Conservation (phyloP, 2,113 vertebrate species). For the Campylomormyrus tamandua region DNA sequence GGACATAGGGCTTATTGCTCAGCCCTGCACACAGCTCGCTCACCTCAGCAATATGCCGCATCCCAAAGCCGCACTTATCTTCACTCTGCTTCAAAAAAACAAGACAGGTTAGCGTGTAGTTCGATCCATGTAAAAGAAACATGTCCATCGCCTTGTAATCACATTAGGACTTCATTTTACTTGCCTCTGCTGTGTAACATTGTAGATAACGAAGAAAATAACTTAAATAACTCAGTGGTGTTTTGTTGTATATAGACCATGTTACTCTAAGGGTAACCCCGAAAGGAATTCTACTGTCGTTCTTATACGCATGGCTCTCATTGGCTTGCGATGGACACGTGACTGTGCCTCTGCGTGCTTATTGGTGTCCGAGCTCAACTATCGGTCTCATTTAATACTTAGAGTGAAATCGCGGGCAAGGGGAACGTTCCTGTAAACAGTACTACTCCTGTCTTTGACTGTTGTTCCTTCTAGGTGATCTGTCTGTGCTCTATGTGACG, state of each 20-base stretch:
- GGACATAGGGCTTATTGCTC: not conserved
- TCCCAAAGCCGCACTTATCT: not conserved
- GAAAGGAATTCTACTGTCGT: not conserved
- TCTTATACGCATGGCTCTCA: slow-evolving; percentile 1
- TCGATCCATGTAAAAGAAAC: not conserved
- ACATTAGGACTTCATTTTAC: not conserved
- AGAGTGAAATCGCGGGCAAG: not conserved
- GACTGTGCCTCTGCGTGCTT: slow-evolving; percentile 6
- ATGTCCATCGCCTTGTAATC: not conserved
- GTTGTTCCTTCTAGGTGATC: not conserved
- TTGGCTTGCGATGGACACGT: not conserved
- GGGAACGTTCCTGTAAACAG: not conserved
- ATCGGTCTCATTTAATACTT: not conserved
- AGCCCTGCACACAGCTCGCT: not conserved
- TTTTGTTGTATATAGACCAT: not conserved
- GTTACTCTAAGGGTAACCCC: not conserved
- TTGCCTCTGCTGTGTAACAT: slow-evolving; percentile 6
- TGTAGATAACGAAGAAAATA: slow-evolving; percentile 15
- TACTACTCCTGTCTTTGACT: not conserved
- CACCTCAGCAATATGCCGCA: not conserved
- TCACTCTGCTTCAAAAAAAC: not conserved
- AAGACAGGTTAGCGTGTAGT: not conserved
- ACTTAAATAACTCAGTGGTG: not conserved
- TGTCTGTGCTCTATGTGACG: not conserved
- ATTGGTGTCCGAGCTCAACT: not conserved